Base-by-base conservation (phyloP, 2,888 invertebrate species). In the Heteromurus nitidus region DNA sequence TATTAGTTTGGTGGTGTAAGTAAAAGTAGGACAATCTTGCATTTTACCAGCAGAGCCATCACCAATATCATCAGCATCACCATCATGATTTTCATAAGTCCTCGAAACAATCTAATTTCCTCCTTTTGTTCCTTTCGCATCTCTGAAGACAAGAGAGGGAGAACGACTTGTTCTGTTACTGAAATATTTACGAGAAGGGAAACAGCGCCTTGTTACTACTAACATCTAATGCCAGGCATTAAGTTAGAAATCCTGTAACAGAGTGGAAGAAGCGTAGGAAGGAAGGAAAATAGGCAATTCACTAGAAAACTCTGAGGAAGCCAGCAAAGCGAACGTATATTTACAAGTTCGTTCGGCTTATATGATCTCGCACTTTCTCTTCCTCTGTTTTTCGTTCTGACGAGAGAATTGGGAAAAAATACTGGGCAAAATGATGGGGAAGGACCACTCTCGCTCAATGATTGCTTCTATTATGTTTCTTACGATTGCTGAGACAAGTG, bases 71-170 rank as follows among this genome's bases (percentile, higher is more conserved):
- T 50, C 67, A 26, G 28, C 16, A 44, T 47, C 36, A 22, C 42
- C 36, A 58, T 70, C 47, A 73, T 36, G 24, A 53, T 53, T 24
- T 42, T 64, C 64, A 64, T 20, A 60, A 73, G 28, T 74, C 22
- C 42, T 2, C 58, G 67, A 44, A 68, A 44, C 67, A 75, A 68
- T 68, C 58, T 67, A 75, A 75, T 75, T 75, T 65, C 53, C 55
- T 65, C 26, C 60, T 73, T 69, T 74, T 65, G 74, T 74, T 64
- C 74, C 74, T 65, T 50, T 50, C 24, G 31, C 18, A 31, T 62
- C 11, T n/a, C n/a, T n/a, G n/a, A n/a, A 42, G 42, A 42, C 9
- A 42, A 13, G 13, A 42, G 42, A 13, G 42, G 13, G 13, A 42
- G 42, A 42, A n/a, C n/a, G n/a, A n/a, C n/a, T 13, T n/a, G 20